phyloP scores from a whole-genome alignment of 2,888 invertebrate species.

The Invenusta paracnida region DNA sequence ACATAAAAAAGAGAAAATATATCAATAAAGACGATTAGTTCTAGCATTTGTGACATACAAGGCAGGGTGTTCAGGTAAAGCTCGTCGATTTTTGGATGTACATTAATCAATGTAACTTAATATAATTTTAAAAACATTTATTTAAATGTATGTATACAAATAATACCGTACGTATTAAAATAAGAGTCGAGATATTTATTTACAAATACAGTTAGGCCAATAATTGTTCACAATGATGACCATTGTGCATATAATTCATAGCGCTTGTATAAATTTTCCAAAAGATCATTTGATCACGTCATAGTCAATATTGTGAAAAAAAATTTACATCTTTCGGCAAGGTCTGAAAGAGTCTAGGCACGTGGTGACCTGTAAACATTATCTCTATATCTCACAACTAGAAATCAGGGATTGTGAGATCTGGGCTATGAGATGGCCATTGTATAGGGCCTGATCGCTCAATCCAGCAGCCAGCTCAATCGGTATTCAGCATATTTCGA shows the following conservation, averaged over 20 bases:
- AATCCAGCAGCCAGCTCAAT: too few relatives aligned
- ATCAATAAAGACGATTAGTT: not conserved
- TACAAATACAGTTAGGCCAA: not conserved
- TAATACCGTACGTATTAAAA: not conserved
- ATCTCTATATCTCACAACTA: not conserved
- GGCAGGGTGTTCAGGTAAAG: not conserved
- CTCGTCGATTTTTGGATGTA: not conserved
- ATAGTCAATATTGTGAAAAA: not conserved
- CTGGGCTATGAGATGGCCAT: not conserved
- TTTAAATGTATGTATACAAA: not conserved
- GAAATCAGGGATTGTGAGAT: not conserved
- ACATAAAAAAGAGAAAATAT: not conserved
- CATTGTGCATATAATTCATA: not conserved
- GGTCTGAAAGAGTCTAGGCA: not conserved
- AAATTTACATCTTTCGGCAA: not conserved
- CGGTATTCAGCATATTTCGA: not conserved
- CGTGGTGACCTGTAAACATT: not conserved
- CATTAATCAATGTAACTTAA: not conserved
- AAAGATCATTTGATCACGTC: not conserved
- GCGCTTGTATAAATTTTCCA: not conserved
- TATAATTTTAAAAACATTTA: not conserved
- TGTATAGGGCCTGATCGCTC: not conserved
- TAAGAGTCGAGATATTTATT: not conserved
- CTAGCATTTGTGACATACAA: not conserved
- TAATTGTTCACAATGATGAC: not conserved